A percentile compares a stretch with the other conserved stretches of the same genome.
Evolutionary conservation across 2,113 vertebrate genomes (phyloP).

Genomic region (Meleagris gallopavo): DNA sequence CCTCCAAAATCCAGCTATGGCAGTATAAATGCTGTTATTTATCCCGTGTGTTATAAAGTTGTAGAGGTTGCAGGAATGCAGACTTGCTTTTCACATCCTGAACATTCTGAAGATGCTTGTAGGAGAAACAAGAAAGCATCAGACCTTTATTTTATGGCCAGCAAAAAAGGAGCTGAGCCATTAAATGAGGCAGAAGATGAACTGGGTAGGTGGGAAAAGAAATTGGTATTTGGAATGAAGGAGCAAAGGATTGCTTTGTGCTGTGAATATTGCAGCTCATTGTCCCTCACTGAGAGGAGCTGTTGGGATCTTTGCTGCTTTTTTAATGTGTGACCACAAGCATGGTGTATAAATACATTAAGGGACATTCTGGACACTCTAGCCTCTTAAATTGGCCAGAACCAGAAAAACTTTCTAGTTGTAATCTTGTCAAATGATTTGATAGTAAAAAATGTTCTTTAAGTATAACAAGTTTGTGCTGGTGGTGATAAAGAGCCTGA

Average conservation of each 20-base stretch:
- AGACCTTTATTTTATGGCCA: neutral
- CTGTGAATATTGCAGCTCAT: neutral
- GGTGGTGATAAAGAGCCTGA: neutral
- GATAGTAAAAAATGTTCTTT: neutral
- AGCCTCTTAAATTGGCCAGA: neutral
- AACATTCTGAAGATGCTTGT: neutral
- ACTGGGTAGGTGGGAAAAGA: neutral
- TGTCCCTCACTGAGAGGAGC: neutral
- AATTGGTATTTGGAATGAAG: neutral
- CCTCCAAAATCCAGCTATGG: neutral
- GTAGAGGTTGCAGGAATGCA: neutral
- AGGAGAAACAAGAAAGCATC: neutral
- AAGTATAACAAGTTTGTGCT: neutral
- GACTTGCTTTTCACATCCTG: neutral
- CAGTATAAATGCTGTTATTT: neutral
- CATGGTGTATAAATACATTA: neutral
- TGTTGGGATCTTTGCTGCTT: neutral
- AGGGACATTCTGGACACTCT: neutral
- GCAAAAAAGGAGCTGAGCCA: neutral
- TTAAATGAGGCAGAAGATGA: neutral
- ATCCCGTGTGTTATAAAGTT: accelerated
- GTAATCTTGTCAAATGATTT: neutral
- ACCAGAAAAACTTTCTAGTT: neutral
- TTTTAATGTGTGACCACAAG: neutral
- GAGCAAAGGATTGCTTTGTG: neutral